Evolutionary conservation across 1,140 invertebrate genomes (phyloP), one percentile per base, ranked within the genome.

Genomic region (Chymomyza costata): DNA sequence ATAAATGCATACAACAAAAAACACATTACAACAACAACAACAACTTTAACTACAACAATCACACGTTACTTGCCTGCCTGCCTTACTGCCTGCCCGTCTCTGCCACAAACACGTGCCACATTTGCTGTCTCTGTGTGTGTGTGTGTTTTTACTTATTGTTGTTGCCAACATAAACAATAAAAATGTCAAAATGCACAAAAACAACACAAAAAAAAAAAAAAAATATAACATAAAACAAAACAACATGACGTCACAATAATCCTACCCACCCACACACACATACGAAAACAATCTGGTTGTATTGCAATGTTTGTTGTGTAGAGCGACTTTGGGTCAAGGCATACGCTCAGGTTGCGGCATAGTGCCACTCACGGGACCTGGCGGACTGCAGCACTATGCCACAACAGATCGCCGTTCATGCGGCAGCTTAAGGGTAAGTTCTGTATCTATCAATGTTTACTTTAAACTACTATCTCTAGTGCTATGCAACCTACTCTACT

Each of bases 271-370:
- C 49, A 57, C 55, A 38, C 59, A 64, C 35, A 17, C 7, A 64
- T 50, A 59, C 41, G 54, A 59, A 59, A 60, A 44, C 61, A 83
- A 74, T 69, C 69, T 69, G 73, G 69, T 59, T 68, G 61, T 68
- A 83, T 83, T 82, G 82, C 64, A 64, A 78, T 81, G 74, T 81
- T 71, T 73, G 71, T 81, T 83, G 74, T 82, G 65, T 88, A 91
- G 90, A 89, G 89, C 88, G 86, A 89, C 89, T 87, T 87, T 89
- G 85, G 88, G 89, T 83, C 89, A 90, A 84, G 88, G 88, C 85
- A 87, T 89, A 44, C 87, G 88, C 58, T 87, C 88, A 66, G 87
- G 87, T 65, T 86, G 88, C 50, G 84, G 87, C 49, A 84, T 86
- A 57, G 88, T 85, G 60, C 83, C 83, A 85, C 82, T 88, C 85